phyloP scores from a whole-genome alignment of 30 jellyfish, hydroid and myxozoan species.

The Hydractinia echinata region DNA sequence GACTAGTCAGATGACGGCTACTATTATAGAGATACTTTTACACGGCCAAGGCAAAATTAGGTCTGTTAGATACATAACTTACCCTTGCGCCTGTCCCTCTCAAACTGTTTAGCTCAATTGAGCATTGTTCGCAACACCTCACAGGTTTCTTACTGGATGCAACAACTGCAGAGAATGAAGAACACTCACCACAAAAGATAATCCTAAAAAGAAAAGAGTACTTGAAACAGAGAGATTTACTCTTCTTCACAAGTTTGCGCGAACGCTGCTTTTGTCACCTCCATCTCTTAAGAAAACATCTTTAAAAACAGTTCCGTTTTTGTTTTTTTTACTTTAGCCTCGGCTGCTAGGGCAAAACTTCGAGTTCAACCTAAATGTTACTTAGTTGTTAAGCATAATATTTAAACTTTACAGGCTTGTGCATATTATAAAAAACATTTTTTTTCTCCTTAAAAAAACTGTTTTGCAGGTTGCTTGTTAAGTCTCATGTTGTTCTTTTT shows the following conservation, averaged over 20 bases:
- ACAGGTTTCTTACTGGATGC: slow-evolving; percentile 84
- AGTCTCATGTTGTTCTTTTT: no score
- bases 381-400: no score
- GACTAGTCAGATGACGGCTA: no score
- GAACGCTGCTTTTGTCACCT: neutral
- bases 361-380: no score
- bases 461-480: no score
- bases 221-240: neutral
- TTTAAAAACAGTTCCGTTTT: no score
- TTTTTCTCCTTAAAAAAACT: no score
- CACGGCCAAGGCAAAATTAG: neutral
- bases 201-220: slow-evolving; percentile 30
- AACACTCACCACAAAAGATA: slow-evolving; percentile 72
- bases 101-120: slow-evolving; percentile 41
- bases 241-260: neutral
- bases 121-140: slow-evolving; percentile 68
- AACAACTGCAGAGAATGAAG: slow-evolving; percentile 47
- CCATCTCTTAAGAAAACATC: neutral
- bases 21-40: no score
- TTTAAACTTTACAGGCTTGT: no score
- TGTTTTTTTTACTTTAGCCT: no score
- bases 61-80: neutral
- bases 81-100: slow-evolving; percentile 57
- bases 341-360: no score
- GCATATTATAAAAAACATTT: no score